A percentile compares a stretch with the other conserved stretches of the same genome.
Conservation (phyloP, 2,888 invertebrate genomes). For the Gastrophysa polygoni region DNA sequence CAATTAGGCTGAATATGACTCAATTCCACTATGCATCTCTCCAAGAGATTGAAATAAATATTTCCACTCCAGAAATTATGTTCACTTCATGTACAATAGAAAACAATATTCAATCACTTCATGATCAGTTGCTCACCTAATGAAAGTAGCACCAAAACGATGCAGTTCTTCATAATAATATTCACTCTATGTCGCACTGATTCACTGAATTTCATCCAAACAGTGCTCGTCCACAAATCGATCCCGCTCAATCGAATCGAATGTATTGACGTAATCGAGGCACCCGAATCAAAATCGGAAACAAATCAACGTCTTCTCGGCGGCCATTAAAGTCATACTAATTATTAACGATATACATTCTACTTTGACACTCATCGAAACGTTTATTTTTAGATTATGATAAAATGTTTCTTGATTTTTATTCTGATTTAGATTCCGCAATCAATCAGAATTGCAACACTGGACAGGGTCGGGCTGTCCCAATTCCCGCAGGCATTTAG, state of each 20-base stretch:
- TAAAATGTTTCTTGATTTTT: constrained; percentile 40
- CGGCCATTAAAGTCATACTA: constrained; percentile 31
- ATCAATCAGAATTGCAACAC: constrained; percentile 23
- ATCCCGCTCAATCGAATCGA: constrained; percentile 30
- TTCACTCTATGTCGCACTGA: constrained; percentile 5
- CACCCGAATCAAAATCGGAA: constrained; percentile 39
- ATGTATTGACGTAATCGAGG: constrained; percentile 41
- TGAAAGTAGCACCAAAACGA: constrained; percentile 8
- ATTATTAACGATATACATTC: constrained; percentile 28
- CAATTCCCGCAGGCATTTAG: no score
- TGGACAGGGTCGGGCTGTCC: background rate
- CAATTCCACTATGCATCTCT: no score
- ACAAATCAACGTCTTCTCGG: constrained; percentile 36
- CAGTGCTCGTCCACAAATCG: constrained; percentile 9
- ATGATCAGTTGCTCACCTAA: background rate
- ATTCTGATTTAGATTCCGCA: constrained; percentile 29
- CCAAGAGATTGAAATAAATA: no score
- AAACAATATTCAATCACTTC: background rate
- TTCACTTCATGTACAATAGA: no score
- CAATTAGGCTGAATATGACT: no score
- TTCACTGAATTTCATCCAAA: constrained; percentile 8
- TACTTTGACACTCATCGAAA: constrained; percentile 34
- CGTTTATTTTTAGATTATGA: constrained; percentile 46
- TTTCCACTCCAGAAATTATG: no score
- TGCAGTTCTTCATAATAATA: constrained; percentile 11